Conservation (phyloP, 1,140 invertebrate genomes). For the Leptestheria dahalacensis region DNA sequence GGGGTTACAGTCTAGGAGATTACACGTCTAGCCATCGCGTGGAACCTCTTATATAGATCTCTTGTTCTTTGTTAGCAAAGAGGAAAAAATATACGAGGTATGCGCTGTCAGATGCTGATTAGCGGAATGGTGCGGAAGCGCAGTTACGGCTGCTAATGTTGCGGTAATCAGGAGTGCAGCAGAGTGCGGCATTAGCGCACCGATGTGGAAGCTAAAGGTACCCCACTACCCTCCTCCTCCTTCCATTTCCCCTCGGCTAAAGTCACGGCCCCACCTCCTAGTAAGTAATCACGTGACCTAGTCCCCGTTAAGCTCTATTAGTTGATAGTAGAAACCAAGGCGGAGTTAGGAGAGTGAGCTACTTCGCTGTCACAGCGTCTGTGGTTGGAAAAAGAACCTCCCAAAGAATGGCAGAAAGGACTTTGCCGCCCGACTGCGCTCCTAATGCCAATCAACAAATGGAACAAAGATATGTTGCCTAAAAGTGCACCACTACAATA, state of each 20-base stretch:
- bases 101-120: background rate
- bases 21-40: too few relatives aligned
- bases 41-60: background rate
- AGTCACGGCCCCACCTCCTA: background rate
- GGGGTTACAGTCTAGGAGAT: too few relatives aligned
- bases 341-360: too few relatives aligned
- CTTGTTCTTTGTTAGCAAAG: background rate
- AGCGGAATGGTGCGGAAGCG: background rate
- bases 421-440: background rate
- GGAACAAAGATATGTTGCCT: background rate
- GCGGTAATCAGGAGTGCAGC: slow-evolving; percentile 11
- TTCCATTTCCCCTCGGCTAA: background rate
- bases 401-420: too few relatives aligned
- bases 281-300: background rate
- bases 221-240: background rate
- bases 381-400: too few relatives aligned
- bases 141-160: slow-evolving; percentile 11
- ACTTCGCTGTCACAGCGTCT: too few relatives aligned
- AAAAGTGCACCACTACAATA: background rate
- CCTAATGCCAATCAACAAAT: background rate
- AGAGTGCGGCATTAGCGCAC: background rate
- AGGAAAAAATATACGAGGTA: background rate
- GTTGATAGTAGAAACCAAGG: too few relatives aligned
- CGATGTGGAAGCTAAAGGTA: background rate
- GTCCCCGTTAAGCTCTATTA: too few relatives aligned